Evolutionary conservation across 2,797 vertebrate genomes (phyloP).

Genomic region (Smutsia gigantea): DNA sequence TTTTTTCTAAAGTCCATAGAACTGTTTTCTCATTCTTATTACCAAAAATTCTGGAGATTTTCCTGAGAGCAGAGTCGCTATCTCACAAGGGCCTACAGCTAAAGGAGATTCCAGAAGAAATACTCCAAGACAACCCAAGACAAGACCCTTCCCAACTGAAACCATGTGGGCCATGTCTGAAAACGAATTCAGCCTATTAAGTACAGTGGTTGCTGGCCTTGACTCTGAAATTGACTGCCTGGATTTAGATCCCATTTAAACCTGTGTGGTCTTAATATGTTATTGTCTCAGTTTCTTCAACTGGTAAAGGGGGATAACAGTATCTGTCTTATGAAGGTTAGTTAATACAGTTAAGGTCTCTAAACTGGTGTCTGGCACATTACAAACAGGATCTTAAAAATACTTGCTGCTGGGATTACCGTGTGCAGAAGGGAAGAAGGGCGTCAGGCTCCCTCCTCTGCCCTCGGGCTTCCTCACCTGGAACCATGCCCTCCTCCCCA

Average conservation of each 20-base stretch:
- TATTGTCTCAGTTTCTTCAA: neutral
- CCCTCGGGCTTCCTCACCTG: neutral
- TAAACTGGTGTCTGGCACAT: neutral
- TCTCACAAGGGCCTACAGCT: neutral
- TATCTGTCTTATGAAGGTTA: neutral
- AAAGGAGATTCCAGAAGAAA: constrained; percentile 4
- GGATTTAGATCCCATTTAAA: neutral
- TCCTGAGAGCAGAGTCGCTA: neutral
- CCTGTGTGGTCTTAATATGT: neutral
- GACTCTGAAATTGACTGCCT: neutral
- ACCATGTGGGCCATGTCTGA: neutral
- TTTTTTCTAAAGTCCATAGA: neutral
- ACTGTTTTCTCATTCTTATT: neutral
- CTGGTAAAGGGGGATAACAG: neutral
- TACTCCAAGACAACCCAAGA: neutral
- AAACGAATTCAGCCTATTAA: neutral
- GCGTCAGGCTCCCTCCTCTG: neutral
- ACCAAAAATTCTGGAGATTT: neutral
- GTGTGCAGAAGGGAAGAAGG: neutral
- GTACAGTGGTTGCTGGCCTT: neutral
- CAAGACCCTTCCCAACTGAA: neutral
- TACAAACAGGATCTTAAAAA: neutral
- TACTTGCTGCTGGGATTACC: neutral
- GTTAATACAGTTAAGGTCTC: neutral
- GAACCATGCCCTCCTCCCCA: neutral